Evolutionary conservation across 2,888 invertebrate species (phyloP), one percentile per base, ranked within the genome.

Genomic region (Lycaena phlaeas): DNA sequence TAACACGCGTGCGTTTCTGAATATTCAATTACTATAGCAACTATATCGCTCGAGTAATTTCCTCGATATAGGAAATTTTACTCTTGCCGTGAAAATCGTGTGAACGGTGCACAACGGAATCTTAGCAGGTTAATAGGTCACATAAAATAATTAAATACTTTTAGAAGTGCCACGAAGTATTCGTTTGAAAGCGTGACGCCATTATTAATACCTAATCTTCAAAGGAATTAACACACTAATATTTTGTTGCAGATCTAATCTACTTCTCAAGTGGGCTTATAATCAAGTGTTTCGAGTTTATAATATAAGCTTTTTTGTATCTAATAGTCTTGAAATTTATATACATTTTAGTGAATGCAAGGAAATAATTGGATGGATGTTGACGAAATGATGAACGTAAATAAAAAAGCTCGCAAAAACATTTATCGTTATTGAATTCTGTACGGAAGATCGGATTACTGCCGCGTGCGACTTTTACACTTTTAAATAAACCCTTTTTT

Each of bases 61-160:
- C 34, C 12, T 2, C 12, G 12, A 4, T 11, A 9, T 14, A 18
- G 12, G 5, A 11, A 18, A 18, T 11, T 34, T 12, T 22, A 14
- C 18, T 12, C 22, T 11, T 34, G 17, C 7, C 18, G 22, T 9
- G 22, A 17, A 18, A 14, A 31, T 11, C 34, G 22, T 22, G 18
- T 34, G 31, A 31, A 11, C 31, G 18, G 34, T n/a, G n/a, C n/a
- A n/a, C n/a, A 12, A 18, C 22, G 22, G 12, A 7, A 34, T 34
- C 22, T 34, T 18, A 22, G 22, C 34, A 22, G 34, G 34, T 34
- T 7, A 34, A 18, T 34, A 12, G 34, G 22, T 34, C 22, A 34
- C 22, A 22, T 11, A 18, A 18, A 34, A 22, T 34, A 34, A 34
- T 34, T 34, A 31, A 22, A 31, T 10, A 34, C 22, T 34, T 34